Evolutionary conservation across 2,888 invertebrate species (phyloP), one percentile per base, ranked within the genome.

Genomic region (Diarsia mendica): DNA sequence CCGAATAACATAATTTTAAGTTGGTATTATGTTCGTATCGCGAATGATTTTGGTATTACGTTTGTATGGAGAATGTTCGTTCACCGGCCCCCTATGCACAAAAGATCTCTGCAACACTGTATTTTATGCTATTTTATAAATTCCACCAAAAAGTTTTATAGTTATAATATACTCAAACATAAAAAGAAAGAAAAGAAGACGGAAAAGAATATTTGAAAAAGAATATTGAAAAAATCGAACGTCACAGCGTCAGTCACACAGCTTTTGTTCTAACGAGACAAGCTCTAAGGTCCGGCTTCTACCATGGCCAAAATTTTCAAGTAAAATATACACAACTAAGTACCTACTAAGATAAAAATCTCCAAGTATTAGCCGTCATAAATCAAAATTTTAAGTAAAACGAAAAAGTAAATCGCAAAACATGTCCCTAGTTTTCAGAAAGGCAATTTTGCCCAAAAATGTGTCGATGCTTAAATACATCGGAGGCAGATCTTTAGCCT

Each of bases 301-400:
- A 92, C 90, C 91, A 95, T 95, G 95, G 93, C 92, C 87, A 70
- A 93, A 95, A 93, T 91, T 93, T 92, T 92, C 90, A 93, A 94
- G 93, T 94, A 87, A 92, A 85, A 90, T 67, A 80, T 79, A 51
- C 33, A 53, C 82, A 84, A 83, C 74, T n/a, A n/a, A n/a, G n/a
- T n/a, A n/a, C n/a, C n/a, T 85, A 83, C 75, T 73, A 66, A 58
- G 77, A 80, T 89, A 93, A 92, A 90, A 92, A 90, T 90, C 89
- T 39, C 89, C 91, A 85, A 74, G 89, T 90, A 67, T 15, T 8
- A 61, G 33, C 63, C n/a, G 44, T 49, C 69, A 9, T 53, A 46
- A 46, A 58, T 55, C 48, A 28, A 73, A 84, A 73, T 84, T 84
- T 2, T 49, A 71, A 69, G 70, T 80, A 46, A 53, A 63, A 72